Evolutionary conservation across 2,888 invertebrate species (phyloP).

Genomic region (Eucera pruinosa): DNA sequence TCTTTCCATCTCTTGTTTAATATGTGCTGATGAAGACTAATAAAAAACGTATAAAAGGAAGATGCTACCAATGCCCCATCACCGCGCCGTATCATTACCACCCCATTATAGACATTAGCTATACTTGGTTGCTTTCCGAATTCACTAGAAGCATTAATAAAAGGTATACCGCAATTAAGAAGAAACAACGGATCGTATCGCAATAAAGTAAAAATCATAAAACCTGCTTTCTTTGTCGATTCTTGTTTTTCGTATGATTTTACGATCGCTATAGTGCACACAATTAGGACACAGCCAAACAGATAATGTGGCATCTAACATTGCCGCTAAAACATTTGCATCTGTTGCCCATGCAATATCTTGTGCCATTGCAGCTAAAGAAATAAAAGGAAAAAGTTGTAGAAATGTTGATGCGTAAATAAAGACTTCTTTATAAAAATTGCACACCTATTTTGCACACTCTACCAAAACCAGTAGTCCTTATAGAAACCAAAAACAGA

Average conservation of each 20-base stretch:
- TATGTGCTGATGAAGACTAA: constrained; percentile 88
- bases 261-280: constrained; percentile 86
- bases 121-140: constrained; percentile 94
- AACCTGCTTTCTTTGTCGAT: constrained; percentile 84
- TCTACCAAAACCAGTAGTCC: constrained; percentile 84
- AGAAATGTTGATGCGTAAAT: too few species aligned
- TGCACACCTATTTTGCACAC: constrained; percentile 81
- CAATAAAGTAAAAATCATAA: background rate
- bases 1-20: constrained; percentile 93
- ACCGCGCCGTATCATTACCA: constrained; percentile 92
- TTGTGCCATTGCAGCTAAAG: constrained; percentile 87
- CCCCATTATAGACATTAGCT: constrained; percentile 92
- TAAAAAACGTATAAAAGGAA: constrained; percentile 81
- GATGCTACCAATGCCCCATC: constrained; percentile 92
- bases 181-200: background rate
- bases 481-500: constrained; percentile 91
- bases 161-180: background rate
- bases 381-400: background rate
- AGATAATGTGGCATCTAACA: constrained; percentile 91
- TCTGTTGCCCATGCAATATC: constrained; percentile 90
- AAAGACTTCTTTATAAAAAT: background rate
- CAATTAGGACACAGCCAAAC: constrained; percentile 90
- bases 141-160: constrained; percentile 86
- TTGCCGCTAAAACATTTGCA: constrained; percentile 91
- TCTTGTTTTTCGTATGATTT: constrained; percentile 86